These are phyloP conservation scores for Sebastes taczanowskii DNA, from an alignment of 2,797 vertebrate genomes.

Conservation along the genomic window DNA sequence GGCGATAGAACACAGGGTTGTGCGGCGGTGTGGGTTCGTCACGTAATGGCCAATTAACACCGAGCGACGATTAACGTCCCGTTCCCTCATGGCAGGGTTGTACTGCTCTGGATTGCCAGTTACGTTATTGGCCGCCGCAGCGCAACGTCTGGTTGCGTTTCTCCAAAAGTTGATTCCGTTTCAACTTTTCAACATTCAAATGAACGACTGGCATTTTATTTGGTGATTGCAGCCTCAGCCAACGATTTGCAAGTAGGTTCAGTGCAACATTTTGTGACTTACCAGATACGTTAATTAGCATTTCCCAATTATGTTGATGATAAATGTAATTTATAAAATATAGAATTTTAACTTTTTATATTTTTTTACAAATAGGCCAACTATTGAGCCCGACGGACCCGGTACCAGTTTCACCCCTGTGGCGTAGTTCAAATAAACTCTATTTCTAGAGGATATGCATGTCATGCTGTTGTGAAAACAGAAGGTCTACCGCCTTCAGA, in stretches of 20 bases:
- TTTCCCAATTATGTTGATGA: not conserved
- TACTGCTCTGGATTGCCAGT: not conserved
- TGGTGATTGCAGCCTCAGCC: not conserved
- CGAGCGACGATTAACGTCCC: too few relatives aligned
- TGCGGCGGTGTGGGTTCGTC: not conserved
- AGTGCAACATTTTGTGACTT: not conserved
- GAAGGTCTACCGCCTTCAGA: not conserved
- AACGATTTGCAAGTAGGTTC: not conserved
- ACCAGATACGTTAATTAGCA: not conserved
- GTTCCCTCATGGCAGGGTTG: not conserved
- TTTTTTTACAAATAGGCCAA: not conserved
- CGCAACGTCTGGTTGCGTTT: not conserved
- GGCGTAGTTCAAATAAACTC: not conserved
- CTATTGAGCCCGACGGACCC: not conserved
- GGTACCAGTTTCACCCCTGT: not conserved
- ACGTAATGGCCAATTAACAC: not conserved
- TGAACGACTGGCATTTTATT: too few relatives aligned
- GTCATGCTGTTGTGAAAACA: not conserved
- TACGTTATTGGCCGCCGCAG: not conserved
- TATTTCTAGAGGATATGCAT: not conserved
- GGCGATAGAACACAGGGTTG: not conserved
- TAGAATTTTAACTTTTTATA: not conserved
- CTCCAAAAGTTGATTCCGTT: not conserved
- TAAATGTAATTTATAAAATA: not conserved
- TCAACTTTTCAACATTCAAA: not conserved